A percentile compares a stretch with the other conserved stretches of the same genome.
phyloP scores from a whole-genome alignment of 2,797 vertebrate species.

The Gambusia yucatana region DNA sequence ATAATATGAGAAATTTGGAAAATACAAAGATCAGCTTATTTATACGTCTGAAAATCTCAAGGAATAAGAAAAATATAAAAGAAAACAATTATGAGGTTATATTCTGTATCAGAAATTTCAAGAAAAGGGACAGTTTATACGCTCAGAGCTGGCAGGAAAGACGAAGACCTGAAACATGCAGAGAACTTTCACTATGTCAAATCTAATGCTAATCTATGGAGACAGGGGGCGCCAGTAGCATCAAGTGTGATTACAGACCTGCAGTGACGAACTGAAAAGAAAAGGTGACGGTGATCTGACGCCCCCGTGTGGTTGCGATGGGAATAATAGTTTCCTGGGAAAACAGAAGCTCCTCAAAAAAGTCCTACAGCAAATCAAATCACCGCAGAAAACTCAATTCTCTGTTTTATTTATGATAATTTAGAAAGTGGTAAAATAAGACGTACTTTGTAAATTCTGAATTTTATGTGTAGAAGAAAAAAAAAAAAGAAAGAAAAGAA shows the following conservation, averaged over 20 bases:
- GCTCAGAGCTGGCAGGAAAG: constrained; percentile 55
- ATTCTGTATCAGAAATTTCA: constrained; percentile 79
- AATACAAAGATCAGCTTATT: constrained; percentile 87
- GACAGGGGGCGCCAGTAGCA: neutral
- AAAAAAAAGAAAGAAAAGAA: constrained; percentile 11
- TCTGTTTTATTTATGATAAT: constrained; percentile 36
- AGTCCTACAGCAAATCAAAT: neutral
- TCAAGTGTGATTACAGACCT: constrained; percentile 29
- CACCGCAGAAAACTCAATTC: constrained; percentile 9
- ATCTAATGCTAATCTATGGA: constrained; percentile 20
- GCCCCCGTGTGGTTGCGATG: constrained; percentile 74
- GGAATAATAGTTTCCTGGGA: constrained; percentile 59
- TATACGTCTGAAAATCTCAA: constrained; percentile 81
- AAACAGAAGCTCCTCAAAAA: constrained; percentile 41
- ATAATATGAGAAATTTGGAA: constrained; percentile 87
- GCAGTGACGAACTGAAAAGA: constrained; percentile 24
- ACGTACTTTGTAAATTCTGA: constrained; percentile 52
- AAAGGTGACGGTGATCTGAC: constrained; percentile 41
- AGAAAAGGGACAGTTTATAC: constrained; percentile 68
- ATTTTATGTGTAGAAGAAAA: constrained; percentile 62
- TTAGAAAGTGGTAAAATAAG: constrained; percentile 63
- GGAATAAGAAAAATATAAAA: constrained; percentile 85
- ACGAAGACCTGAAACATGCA: constrained; percentile 67
- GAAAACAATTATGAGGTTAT: constrained; percentile 82
- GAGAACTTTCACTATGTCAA: constrained; percentile 51